phyloP scores from a whole-genome alignment of 2,113 vertebrate species.

The Pluvianellus socialis region DNA sequence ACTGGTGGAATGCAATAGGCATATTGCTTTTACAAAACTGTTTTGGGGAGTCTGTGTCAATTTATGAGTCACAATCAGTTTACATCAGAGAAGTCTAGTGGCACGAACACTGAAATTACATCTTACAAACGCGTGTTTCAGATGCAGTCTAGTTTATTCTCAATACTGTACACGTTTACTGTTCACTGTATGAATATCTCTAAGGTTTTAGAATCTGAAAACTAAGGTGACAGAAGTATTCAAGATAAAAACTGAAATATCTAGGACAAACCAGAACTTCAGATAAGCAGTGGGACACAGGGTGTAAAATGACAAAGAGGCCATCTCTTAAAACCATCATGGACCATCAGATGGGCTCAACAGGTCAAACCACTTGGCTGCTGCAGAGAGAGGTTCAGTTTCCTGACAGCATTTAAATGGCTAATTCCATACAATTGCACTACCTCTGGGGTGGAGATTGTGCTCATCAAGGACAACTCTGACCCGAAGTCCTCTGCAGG shows the following conservation, averaged over 20 bases:
- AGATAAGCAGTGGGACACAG: not conserved
- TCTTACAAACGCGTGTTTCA: not conserved
- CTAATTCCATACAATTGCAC: not conserved
- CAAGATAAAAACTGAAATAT: not conserved
- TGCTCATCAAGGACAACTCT: not conserved
- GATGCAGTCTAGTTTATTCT: not conserved
- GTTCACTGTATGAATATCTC: not conserved
- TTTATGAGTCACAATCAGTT: slow-evolving; percentile 21
- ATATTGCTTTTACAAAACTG: not conserved
- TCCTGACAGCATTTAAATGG: not conserved
- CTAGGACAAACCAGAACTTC: not conserved
- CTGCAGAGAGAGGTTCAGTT: not conserved
- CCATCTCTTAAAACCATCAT: no score
- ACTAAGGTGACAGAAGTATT: not conserved
- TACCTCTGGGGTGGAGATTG: rapidly evolving
- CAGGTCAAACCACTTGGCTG: rapidly evolving
- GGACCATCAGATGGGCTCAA: not conserved
- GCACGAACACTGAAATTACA: not conserved
- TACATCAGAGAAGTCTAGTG: not conserved
- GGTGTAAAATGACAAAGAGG: not conserved
- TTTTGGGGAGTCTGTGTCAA: not conserved
- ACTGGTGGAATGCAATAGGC: not conserved
- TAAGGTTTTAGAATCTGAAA: not conserved
- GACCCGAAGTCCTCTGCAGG: not conserved
- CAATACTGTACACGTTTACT: not conserved